Conservation (phyloP, 2,888 invertebrate species). For the Koerneria pararmatus region DNA sequence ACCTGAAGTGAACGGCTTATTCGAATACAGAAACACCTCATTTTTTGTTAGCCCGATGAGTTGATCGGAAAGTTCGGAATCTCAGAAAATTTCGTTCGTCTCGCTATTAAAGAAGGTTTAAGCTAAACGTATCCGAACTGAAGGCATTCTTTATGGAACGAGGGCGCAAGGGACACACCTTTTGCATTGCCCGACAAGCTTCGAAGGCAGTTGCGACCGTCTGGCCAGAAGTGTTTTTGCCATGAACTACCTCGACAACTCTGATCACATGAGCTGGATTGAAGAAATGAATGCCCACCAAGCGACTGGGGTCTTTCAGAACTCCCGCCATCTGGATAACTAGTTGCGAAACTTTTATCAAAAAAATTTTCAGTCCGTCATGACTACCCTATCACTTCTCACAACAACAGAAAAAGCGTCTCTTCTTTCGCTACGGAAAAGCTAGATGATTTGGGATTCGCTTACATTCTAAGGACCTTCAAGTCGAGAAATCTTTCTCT, state of each 20-base stretch:
- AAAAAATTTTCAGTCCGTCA: background rate
- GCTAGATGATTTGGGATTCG: background rate
- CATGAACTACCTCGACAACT: slow-evolving; percentile 57
- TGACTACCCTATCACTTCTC: background rate
- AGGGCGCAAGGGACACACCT: slow-evolving; percentile 31
- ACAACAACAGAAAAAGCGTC: background rate
- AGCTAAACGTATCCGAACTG: background rate
- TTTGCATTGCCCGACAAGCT: slow-evolving; percentile 59
- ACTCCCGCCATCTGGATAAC: slow-evolving; percentile 55
- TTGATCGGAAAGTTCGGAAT: background rate
- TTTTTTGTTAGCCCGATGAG: background rate
- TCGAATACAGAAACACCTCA: background rate
- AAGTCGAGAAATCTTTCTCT: too few relatives aligned
- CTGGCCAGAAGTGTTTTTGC: slow-evolving; percentile 57
- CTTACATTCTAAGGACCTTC: too few relatives aligned
- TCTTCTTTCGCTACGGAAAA: background rate
- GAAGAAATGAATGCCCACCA: slow-evolving; percentile 62
- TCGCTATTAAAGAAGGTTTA: background rate
- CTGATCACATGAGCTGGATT: slow-evolving; percentile 61
- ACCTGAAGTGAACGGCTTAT: slow-evolving; percentile 26
- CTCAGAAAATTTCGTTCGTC: background rate
- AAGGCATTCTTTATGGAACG: background rate
- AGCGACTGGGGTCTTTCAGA: slow-evolving; percentile 56
- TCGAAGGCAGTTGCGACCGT: slow-evolving; percentile 61
- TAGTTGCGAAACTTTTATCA: background rate